A percentile compares a stretch with the other conserved stretches of the same genome.
Conservation (phyloP, 2,888 invertebrate species). For the Heliconius charithonia region DNA sequence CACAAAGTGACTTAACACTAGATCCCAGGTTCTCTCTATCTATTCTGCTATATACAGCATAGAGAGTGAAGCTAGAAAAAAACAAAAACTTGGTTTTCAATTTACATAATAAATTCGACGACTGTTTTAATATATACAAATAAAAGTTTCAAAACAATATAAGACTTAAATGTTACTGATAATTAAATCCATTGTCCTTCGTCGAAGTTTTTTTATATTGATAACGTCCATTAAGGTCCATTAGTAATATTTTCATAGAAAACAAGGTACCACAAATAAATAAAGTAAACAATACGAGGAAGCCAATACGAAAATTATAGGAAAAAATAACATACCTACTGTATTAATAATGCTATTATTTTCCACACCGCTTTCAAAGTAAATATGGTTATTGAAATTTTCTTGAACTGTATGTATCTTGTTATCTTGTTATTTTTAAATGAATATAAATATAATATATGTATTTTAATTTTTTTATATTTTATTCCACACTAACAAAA, state of each 20-base stretch:
- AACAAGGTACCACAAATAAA: neutral
- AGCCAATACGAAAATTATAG: neutral
- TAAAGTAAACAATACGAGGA: neutral
- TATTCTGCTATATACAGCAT: neutral
- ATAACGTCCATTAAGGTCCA: neutral
- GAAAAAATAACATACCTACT: neutral
- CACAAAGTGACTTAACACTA: neutral
- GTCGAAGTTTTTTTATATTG: neutral
- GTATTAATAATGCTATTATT: neutral
- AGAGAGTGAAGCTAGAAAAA: neutral
- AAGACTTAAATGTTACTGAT: neutral
- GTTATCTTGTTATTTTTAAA: neutral
- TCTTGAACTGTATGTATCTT: neutral
- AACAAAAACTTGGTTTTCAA: too few species aligned
- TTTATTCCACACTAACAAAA: too few species aligned
- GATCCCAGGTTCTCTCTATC: too few species aligned
- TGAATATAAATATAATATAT: too few species aligned
- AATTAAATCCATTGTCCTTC: neutral
- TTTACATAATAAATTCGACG: too few species aligned
- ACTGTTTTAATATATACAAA: too few species aligned
- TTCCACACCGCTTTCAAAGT: neutral
- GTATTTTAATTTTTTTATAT: too few species aligned
- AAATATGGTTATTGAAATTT: neutral
- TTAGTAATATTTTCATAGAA: constrained; percentile 9
- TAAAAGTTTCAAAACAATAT: neutral